These are phyloP conservation scores for Entomobrya multifasciata DNA, from an alignment of 2,888 invertebrate genomes.

Conservation along the genomic window DNA sequence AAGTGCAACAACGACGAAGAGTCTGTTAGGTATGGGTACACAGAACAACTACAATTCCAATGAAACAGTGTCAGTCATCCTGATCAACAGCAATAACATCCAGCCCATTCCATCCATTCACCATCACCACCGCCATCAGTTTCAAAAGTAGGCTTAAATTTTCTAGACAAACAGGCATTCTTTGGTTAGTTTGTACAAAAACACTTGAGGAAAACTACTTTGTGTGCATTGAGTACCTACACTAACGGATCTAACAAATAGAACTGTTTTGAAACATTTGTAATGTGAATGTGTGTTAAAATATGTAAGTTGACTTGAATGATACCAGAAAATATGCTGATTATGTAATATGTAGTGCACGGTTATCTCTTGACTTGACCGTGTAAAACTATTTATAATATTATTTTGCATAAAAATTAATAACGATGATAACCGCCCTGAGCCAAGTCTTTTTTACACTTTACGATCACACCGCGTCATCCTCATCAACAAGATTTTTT, in stretches of 20 bases:
- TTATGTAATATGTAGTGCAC: conserved; percentile 63
- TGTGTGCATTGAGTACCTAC: not conserved
- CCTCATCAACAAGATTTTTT: conserved; percentile 1
- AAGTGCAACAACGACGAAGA: conserved; percentile 28
- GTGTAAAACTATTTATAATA: conserved; percentile 13
- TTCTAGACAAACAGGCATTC: conserved; percentile 63
- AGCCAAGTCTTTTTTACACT: conserved; percentile 58
- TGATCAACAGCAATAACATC: too few species aligned
- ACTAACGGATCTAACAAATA: conserved; percentile 7
- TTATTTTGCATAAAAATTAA: conserved; percentile 61
- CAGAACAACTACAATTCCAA: too few species aligned
- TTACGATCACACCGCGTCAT: conserved; percentile 25
- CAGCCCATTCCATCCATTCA: conserved; percentile 25
- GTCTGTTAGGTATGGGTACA: conserved; percentile 34
- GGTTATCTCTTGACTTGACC: not conserved
- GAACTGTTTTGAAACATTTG: conserved; percentile 32
- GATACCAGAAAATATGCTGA: conserved; percentile 46
- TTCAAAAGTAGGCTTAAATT: conserved; percentile 5
- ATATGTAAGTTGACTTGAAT: not conserved
- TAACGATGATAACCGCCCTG: conserved; percentile 51
- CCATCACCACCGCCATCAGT: too few species aligned
- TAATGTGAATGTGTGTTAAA: not conserved
- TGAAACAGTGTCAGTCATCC: too few species aligned
- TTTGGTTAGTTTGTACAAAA: not conserved
- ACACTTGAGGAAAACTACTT: not conserved